Base-by-base conservation (phyloP, 1,140 invertebrate genomes). In the Euschistus heros region DNA sequence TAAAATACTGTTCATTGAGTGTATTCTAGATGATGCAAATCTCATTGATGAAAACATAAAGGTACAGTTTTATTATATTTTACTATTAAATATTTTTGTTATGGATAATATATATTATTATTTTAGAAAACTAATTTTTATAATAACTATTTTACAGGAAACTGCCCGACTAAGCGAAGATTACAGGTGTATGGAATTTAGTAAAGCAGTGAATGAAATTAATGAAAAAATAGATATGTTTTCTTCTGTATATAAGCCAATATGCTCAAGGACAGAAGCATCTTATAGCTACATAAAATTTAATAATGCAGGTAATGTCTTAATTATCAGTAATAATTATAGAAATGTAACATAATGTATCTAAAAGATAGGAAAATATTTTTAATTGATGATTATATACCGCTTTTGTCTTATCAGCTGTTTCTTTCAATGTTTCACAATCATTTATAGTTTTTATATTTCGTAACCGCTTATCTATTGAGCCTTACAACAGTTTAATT, bases 1-100 rank as follows among this genome's bases (percentile, higher is more conserved):
- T 75, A 87, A 91, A 68, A 82, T 96, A 37, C 86, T 97, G 69
- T 97, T 96, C 78, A 85, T 97, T 62, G 94, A 97, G 77, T 92
- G 89, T 72, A 82, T 95, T 52, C 95, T 93, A 77, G 86, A 93
- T 69, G 89, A 95, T 76, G 82, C 86, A 13, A 76, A 80, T 3
- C 80, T 93, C 2, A 81, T 96, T 65, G 87, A 94, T 71, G 83
- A 83, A 24, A 95, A 95, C 76, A 92, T 94, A 67, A 79, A 82
- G 73, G 84, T 85, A 73, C 33, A 26, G 54, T 24, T 8, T 24
- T 17, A 15, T 24, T 24, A 13, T 20, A 47, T 6, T 50, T n/a
- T 13, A 13, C 47, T 20, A 50, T n/a, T 13, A 4, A n/a, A 5
- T 63, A 8, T 47, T 14, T 63, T 50, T 52, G 6, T 33, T 63